Evolutionary conservation across 2,113 vertebrate genomes (phyloP), one percentile per base, ranked within the genome.

Genomic region (Kryptolebias marmoratus): DNA sequence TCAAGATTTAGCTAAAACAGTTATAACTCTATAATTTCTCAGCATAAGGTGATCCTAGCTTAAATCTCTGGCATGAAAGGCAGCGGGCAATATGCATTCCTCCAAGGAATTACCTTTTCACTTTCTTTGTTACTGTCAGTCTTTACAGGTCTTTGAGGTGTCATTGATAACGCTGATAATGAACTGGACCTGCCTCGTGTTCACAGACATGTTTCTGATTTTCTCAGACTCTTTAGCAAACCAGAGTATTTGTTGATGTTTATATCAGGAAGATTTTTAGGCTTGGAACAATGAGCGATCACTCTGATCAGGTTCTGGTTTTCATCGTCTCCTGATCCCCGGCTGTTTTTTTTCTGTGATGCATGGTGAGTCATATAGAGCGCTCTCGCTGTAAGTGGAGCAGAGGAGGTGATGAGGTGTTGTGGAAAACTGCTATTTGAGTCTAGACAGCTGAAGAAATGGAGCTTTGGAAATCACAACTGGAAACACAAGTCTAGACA

Each of bases 381-480:
- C 62, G n/a, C 73, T 85, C 68, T 80, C 64, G 39, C 83, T 85
- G 67, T 72, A 49, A 79, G 71, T 27, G 50, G 72, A 76, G 75
- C 56, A 80, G 76, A 70, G 56, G 87, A 68, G 80, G 77, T 80
- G 85, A 90, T 86, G 90, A 90, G 81, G 89, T 90, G 91, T 83
- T 88, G 91, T 88, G 89, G 91, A 92, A 92, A 92, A 88, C 82
- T 68, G 79, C 85, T 85, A 80, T 80, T 83, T 80, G 75, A 85
- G 87, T 89, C 88, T 86, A 88, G 87, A 90, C 88, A 76, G 82
- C 75, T 75, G 68, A 91, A 88, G 80, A 84, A 86, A 75, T 85
- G 64, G 67, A 86, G 69, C 60, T 80, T 85, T 89, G 82, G 88
- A 91, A 87, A 81, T 85, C 67, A 58, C 56, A 83, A 86, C 70